Evolutionary conservation across 1,140 invertebrate species (phyloP).

Genomic region (Pseudomyrmex sp.): DNA sequence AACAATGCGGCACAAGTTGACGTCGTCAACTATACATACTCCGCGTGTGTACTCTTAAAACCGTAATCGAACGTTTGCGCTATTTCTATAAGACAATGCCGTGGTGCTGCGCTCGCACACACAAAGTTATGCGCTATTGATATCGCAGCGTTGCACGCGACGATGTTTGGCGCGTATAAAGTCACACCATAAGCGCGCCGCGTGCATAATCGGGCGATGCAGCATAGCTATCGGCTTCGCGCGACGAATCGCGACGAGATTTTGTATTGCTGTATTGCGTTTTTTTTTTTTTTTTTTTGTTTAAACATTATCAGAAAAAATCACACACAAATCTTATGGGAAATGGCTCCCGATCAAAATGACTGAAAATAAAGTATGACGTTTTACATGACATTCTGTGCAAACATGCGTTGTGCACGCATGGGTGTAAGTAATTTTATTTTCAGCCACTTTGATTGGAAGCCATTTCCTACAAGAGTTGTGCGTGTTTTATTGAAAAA

Average conservation of each 20-base stretch:
- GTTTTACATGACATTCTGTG: too few relatives aligned
- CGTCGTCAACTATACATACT: constrained; percentile 44
- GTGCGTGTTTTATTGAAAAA: too few relatives aligned
- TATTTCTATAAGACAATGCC: constrained; percentile 49
- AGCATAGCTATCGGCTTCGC: not conserved
- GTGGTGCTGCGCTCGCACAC: constrained; percentile 8
- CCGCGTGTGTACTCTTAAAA: constrained; percentile 44
- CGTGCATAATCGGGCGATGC: constrained; percentile 33
- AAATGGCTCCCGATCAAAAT: too few relatives aligned
- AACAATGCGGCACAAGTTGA: constrained; percentile 46
- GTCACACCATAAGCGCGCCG: not conserved
- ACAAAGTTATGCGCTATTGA: not conserved
- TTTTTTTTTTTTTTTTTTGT: not conserved
- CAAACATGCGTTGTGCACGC: too few relatives aligned
- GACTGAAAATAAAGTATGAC: too few relatives aligned
- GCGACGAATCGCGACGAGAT: not conserved
- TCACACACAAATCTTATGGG: too few relatives aligned
- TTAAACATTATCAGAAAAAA: too few relatives aligned
- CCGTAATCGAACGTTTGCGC: constrained; percentile 43
- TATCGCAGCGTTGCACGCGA: not conserved
- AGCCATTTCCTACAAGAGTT: too few relatives aligned
- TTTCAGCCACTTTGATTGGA: too few relatives aligned
- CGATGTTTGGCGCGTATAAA: constrained; percentile 1
- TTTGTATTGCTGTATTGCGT: too few relatives aligned
- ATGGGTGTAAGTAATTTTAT: too few relatives aligned